Percentiles rank a stretch among this genome's conserved stretches.
phyloP scores from a whole-genome alignment of 2,113 vertebrate genomes.

The Macrotus californicus region DNA sequence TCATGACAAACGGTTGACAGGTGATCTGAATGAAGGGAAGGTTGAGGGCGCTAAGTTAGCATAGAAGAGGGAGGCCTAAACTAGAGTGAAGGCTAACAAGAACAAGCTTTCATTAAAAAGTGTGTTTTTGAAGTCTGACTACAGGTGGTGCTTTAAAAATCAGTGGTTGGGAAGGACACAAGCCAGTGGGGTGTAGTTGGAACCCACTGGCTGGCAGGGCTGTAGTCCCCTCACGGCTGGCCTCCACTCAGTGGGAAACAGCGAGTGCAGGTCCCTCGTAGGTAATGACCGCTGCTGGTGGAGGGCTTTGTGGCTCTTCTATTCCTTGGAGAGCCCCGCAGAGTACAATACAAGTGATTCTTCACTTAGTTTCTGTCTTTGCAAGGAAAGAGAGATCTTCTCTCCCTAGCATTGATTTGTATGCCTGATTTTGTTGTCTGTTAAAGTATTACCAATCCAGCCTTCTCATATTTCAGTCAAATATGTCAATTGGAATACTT shows the following conservation, averaged over 20 bases:
- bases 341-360: background rate
- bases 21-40: background rate
- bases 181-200: background rate
- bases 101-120: background rate
- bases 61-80: background rate
- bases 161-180: background rate
- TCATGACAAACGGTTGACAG: background rate
- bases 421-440: background rate
- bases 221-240: background rate
- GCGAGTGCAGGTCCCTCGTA: background rate
- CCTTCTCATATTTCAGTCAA: background rate
- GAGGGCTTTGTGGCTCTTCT: background rate
- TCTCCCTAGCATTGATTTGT: background rate
- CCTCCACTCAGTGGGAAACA: background rate
- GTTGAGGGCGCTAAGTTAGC: background rate
- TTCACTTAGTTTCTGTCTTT: background rate
- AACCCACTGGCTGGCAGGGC: background rate
- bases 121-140: background rate
- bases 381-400: background rate
- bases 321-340: background rate
- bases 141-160: background rate
- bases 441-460: background rate
- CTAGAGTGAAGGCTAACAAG: background rate
- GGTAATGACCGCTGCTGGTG: background rate
- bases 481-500: background rate